These are phyloP conservation scores for Morphnarchus princeps DNA, from an alignment of 2,113 vertebrate genomes.

Conservation along the genomic window DNA sequence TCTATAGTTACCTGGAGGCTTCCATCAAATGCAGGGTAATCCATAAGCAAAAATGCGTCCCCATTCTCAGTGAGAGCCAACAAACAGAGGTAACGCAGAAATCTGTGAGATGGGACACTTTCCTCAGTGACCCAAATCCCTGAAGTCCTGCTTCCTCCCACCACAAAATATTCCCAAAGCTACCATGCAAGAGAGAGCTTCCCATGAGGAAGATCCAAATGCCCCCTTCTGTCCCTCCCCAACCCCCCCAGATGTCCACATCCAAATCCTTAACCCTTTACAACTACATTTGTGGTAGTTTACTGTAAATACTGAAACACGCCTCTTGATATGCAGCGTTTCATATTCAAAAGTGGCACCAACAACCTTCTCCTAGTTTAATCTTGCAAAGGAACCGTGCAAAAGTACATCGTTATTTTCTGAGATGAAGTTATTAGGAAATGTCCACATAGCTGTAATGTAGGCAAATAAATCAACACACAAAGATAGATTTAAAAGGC, in stretches of 20 bases:
- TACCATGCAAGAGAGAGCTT: rapidly evolving
- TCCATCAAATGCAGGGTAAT: not conserved
- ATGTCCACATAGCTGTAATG: not conserved
- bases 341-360: not conserved
- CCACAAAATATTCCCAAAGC: not conserved
- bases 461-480: not conserved
- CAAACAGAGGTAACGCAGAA: not conserved
- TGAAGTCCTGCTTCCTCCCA: not conserved
- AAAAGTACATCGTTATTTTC: not conserved
- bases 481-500: not conserved
- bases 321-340: not conserved
- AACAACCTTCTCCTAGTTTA: not conserved
- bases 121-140: not conserved
- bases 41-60: not conserved
- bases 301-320: not conserved
- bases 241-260: not conserved
- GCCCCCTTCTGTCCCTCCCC: not conserved
- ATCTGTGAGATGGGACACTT: not conserved
- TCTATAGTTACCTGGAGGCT: not conserved
- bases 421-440: not conserved
- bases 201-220: not conserved
- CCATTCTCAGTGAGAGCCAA: not conserved
- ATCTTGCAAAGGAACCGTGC: not conserved
- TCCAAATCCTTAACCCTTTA: not conserved
- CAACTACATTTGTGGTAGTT: not conserved